Conservation (phyloP, 2,888 invertebrate species). For the Phengaris arion region DNA sequence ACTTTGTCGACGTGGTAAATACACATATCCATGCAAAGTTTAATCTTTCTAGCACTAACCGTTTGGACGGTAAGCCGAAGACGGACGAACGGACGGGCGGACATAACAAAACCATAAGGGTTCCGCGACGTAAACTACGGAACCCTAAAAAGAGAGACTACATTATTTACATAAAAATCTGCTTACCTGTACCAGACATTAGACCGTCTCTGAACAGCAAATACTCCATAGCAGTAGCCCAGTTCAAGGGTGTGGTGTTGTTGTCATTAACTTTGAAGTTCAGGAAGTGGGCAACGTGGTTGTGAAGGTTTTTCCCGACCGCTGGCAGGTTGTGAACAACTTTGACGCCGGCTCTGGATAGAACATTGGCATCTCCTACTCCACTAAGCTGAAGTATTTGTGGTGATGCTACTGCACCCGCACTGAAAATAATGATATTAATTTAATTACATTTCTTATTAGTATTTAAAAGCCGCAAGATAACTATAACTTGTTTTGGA, state of each 20-base stretch:
- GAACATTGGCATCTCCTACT: conserved; percentile 87
- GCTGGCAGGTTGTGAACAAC: conserved; percentile 86
- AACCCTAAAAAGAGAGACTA: no score
- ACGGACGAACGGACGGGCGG: no score
- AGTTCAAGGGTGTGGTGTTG: conserved; percentile 91
- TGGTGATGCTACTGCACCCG: conserved; percentile 95
- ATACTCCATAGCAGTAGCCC: conserved; percentile 96
- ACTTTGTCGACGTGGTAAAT: no score
- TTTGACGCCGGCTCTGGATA: conserved; percentile 82
- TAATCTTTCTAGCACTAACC: no score
- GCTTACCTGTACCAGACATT: conserved; percentile 90
- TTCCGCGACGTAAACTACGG: no score
- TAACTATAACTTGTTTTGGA: no score
- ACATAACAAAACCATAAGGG: no score
- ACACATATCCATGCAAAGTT: no score
- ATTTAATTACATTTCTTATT: not conserved
- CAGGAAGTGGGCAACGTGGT: conserved; percentile 89
- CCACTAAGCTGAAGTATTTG: conserved; percentile 95
- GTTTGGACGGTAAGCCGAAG: no score
- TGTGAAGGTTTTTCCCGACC: conserved; percentile 92
- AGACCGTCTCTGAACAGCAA: conserved; percentile 91
- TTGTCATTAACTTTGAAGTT: conserved; percentile 91
- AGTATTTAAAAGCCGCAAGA: no score
- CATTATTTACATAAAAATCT: not conserved
- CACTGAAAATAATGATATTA: conserved; percentile 55